A percentile compares a stretch with the other conserved stretches of the same genome.
phyloP scores from a whole-genome alignment of 2,113 vertebrate species.

The Fulmarus glacialis region DNA sequence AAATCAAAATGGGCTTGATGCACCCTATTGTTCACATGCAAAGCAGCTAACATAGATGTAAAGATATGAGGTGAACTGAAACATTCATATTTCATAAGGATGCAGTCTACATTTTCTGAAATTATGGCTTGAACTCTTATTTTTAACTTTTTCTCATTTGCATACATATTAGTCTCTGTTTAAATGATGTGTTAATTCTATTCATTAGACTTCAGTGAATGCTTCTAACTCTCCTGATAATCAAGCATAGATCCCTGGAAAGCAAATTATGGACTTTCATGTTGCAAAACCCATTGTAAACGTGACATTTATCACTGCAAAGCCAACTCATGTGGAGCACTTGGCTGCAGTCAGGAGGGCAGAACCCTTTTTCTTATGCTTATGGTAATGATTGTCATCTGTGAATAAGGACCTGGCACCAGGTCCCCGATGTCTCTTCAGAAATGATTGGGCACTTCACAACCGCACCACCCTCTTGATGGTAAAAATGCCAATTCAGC shows the following conservation, averaged over 20 bases:
- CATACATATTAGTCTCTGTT: conserved; percentile 70
- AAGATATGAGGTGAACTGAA: conserved; percentile 61
- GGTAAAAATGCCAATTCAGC: neutral
- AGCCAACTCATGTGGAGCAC: conserved; percentile 5
- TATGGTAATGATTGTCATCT: neutral
- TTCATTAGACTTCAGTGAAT: conserved; percentile 64
- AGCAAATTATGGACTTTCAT: conserved; percentile 54
- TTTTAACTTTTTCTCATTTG: conserved; percentile 68
- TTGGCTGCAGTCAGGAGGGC: conserved; percentile 25
- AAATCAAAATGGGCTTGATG: conserved; percentile 53
- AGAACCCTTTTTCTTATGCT: conserved; percentile 16
- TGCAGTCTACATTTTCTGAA: conserved; percentile 37
- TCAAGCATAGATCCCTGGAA: conserved; percentile 52
- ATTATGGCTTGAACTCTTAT: conserved; percentile 54
- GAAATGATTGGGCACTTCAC: neutral
- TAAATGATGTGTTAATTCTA: conserved; percentile 75
- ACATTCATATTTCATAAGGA: conserved; percentile 60
- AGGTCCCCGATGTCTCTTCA: neutral
- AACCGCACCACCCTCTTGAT: neutral
- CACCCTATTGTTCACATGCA: conserved; percentile 59
- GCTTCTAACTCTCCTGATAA: conserved; percentile 62
- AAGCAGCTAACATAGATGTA: conserved; percentile 51
- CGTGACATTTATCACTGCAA: conserved; percentile 56
- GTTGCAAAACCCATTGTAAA: conserved; percentile 40
- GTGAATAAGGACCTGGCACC: conserved; percentile 25